phyloP scores from a whole-genome alignment of 2,113 vertebrate species.

The Ameiurus melas region DNA sequence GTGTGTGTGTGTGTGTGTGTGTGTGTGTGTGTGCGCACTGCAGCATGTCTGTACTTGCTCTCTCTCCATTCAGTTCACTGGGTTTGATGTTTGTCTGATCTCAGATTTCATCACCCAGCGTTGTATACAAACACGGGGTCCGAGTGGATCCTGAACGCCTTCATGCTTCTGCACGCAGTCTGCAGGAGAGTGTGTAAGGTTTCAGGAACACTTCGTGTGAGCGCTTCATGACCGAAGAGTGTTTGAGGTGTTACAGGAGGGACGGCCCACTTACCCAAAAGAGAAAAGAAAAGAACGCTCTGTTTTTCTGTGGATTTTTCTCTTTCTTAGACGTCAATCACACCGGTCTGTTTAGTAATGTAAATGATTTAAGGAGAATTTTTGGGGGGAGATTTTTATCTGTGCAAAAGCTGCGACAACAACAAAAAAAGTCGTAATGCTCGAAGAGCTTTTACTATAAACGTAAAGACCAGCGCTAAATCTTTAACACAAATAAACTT shows the following conservation, averaged over 20 bases:
- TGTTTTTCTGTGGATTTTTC: not conserved
- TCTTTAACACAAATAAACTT: not conserved
- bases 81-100: not conserved
- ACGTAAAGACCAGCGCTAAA: not conserved
- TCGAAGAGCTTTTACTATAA: not conserved
- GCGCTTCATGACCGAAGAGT: too few relatives aligned
- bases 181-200: not conserved
- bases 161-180: not conserved
- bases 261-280: too few relatives aligned
- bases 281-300: too few relatives aligned
- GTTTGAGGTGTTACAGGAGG: not conserved
- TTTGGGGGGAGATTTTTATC: not conserved
- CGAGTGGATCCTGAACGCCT: not conserved
- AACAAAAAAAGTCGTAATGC: not conserved
- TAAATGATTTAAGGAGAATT: not conserved
- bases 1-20: constrained; percentile 4
- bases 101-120: not conserved
- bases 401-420: not conserved
- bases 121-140: not conserved
- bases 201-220: not conserved
- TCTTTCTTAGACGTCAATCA: not conserved
- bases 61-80: not conserved
- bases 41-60: not conserved
- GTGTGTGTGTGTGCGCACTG: not conserved
- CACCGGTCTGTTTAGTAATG: not conserved